Evolutionary conservation across 2,888 invertebrate genomes (phyloP).

Genomic region (Epicampocera succincta): DNA sequence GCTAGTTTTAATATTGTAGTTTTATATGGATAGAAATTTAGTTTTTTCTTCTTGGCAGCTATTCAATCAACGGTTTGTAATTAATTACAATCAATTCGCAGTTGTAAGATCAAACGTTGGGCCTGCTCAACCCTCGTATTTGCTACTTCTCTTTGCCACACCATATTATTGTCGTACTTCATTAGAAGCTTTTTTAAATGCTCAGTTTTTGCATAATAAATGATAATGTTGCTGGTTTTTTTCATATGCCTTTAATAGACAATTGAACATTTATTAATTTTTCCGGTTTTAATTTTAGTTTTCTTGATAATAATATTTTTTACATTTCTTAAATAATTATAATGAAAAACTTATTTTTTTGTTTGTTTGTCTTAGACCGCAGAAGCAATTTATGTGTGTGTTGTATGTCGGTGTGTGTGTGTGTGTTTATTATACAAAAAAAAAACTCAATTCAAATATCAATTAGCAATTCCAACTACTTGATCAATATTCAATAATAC

Average conservation of each 20-base stretch:
- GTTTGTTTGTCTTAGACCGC: not conserved
- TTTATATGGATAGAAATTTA: no score
- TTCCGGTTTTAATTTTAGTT: constrained; percentile 68
- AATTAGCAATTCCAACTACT: constrained; percentile 70
- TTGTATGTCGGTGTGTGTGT: not conserved
- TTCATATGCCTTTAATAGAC: constrained; percentile 62
- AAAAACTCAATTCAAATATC: constrained; percentile 69
- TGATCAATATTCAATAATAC: constrained; percentile 70
- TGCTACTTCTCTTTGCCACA: constrained; percentile 14
- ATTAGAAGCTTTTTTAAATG: constrained; percentile 56
- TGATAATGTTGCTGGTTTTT: constrained; percentile 55
- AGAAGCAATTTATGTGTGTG: not conserved
- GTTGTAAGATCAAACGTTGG: no score
- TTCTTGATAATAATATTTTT: constrained; percentile 40
- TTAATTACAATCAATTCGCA: no score
- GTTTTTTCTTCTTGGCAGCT: no score
- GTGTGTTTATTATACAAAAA: constrained; percentile 35
- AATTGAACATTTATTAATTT: constrained; percentile 70
- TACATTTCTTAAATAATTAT: constrained; percentile 54
- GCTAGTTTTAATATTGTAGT: no score
- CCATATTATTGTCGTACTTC: constrained; percentile 31
- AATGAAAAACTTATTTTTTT: constrained; percentile 8
- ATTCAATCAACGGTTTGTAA: no score
- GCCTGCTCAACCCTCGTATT: not conserved
- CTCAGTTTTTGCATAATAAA: constrained; percentile 65